Conservation (phyloP, 1,140 invertebrate genomes). For the Nephila pilipes region DNA sequence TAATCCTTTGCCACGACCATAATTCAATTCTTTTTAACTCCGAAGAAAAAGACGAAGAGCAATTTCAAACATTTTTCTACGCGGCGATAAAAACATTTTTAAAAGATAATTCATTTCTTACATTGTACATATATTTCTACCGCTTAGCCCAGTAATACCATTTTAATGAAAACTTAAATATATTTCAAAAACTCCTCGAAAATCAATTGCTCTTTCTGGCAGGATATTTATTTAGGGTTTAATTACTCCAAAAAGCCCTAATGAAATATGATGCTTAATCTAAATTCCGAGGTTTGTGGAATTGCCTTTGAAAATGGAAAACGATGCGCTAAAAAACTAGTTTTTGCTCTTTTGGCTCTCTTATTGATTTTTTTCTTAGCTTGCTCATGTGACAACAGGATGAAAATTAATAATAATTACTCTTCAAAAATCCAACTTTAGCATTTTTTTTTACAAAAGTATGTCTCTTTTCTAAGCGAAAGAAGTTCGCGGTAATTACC, state of each 20-base stretch:
- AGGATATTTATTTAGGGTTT: not conserved
- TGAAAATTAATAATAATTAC: constrained; percentile 38
- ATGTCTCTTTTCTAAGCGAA: not conserved
- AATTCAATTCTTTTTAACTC: not conserved
- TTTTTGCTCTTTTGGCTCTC: not conserved
- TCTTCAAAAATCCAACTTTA: constrained; percentile 11
- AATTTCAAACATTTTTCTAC: not conserved
- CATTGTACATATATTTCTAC: not conserved
- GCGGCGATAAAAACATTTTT: not conserved
- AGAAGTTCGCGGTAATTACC: constrained; percentile 8
- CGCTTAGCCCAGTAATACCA: not conserved
- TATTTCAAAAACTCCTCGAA: not conserved
- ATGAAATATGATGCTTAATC: constrained; percentile 10
- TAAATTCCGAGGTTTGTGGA: constrained; percentile 38
- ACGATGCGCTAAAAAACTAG: not conserved
- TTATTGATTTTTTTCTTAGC: constrained; percentile 12
- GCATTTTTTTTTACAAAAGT: not conserved
- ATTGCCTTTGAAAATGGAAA: not conserved
- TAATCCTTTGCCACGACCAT: too few relatives aligned
- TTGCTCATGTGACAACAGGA: not conserved
- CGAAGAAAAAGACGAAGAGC: not conserved
- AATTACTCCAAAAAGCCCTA: not conserved
- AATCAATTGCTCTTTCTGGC: not conserved
- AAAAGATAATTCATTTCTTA: not conserved
- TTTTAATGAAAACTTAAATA: not conserved